Base-by-base conservation (phyloP, 2,888 invertebrate genomes). In the Phania funesta region DNA sequence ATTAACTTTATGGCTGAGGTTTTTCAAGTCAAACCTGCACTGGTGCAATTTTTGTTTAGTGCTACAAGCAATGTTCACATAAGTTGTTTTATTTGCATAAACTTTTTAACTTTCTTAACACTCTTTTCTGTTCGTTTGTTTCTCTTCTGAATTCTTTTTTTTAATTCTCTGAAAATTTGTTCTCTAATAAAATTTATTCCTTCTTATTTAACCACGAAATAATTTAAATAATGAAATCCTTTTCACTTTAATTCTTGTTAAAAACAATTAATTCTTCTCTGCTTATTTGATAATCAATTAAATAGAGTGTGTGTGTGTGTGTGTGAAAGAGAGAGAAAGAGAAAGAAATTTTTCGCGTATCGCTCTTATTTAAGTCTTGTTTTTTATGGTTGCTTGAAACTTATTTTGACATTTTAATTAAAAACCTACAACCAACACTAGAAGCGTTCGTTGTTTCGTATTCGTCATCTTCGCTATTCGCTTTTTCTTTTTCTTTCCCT, bases 381-480 rank as follows among this genome's bases (percentile, higher is more conserved):
- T 70, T 70, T 44, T 70, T 75, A 29, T 74, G 64, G 48, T 62
- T 80, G 73, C 54, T 83, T 80, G 50, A 76, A 71, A 76, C 80
- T 77, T 62, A 80, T 83, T 83, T 80, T 80, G 76, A 83, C 77
- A 75, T 74, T 83, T 83, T 80, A 80, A 83, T 83, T 80, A 82
- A 82, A 82, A 82, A 75, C 78, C 74, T 71, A 82, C 74, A 75
- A 82, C 78, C 78, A 78, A 82, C 82, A 82, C 82, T 82, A 78
- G 62, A 74, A 74, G 68, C 68, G 24, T 82, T 68, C 16, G 41
- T 16, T 44, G 5, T 6, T 29, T 6, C 29, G 29, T 29, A 29
- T 7, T 29, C 29, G 29, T 4, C 7, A 7, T 50, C 32, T 48
- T 44, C 44, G 38, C 18, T 5, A 0, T 35, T 73, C 68, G 9